Base-by-base conservation (phyloP, 2,888 invertebrate genomes). In the Rhagonycha lutea region DNA sequence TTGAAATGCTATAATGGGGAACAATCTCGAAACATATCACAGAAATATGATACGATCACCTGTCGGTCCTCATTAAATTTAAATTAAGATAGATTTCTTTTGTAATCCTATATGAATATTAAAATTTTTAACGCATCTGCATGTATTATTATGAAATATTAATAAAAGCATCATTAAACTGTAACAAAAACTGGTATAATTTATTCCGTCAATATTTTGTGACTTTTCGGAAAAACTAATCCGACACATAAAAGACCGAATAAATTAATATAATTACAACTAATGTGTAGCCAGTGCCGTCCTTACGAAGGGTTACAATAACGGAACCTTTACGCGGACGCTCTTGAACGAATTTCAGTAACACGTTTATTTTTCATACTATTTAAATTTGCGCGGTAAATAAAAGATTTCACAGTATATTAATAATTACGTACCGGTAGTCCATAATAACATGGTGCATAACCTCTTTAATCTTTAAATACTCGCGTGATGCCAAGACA, bases 51-150 rank as follows among this genome's bases (percentile, higher is more conserved):
- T 69, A 69, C 63, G 70, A 72, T 77, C 77, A 74, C 77, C 77
- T 77, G 77, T 71, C 74, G 74, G 69, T 61, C 69, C 72, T 63
- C 77, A 77, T 74, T 74, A 77, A 75, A 75, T 72, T 68, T 75
- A 75, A 77, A 77, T 77, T 74, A 72, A 72, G 77, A 74, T 75
- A 72, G 74, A 75, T 75, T 60, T 63, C 74, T 73, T 70, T 67
- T 8, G 75, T 72, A 76, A 76, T 67, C 60, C 29, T 69, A 75
- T 75, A 75, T 75, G 71, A 76, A 76, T 76, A 76, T 69, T 73
- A 70, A 67, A 73, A 72, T 69, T 69, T 69, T 68, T 10, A 72
- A 69, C 72, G 47, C 69, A 76, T 72, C 69, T 76, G 75, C 63
- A 65, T 65, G 26, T 65, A 65, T 65, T n/a, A 26, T 65, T 23